Conservation (phyloP, 2,888 invertebrate species). For the Drosophila atroscutellata region DNA sequence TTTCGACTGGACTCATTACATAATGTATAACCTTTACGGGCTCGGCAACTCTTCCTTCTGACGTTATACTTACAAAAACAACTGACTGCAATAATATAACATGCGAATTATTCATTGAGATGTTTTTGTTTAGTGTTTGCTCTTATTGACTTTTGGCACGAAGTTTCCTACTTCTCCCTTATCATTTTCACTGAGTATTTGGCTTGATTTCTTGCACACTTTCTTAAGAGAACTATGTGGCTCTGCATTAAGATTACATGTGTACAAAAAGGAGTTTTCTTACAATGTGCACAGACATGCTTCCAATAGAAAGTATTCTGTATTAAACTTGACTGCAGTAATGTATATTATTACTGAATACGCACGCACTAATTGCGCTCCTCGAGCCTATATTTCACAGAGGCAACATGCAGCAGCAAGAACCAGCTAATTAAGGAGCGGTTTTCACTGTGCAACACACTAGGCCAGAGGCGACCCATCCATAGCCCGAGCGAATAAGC, state of each 20-base stretch:
- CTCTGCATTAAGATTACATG: not conserved
- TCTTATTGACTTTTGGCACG: not conserved
- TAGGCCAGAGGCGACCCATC: not conserved
- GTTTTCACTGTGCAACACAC: not conserved
- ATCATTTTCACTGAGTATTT: not conserved
- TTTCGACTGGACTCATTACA: not conserved
- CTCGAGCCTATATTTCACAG: not conserved
- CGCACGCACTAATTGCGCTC: not conserved
- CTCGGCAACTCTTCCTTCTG: not conserved
- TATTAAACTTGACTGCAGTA: not conserved
- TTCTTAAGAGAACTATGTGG: not conserved
- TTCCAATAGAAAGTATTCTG: not conserved
- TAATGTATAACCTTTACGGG: not conserved
- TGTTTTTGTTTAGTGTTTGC: not conserved
- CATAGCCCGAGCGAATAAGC: not conserved
- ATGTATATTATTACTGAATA: not conserved
- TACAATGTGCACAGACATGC: not conserved
- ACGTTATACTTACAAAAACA: not conserved
- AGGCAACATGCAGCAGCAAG: not conserved
- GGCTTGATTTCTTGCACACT: not conserved
- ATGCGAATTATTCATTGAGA: not conserved
- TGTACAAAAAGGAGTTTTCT: not conserved
- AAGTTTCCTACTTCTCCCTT: not conserved
- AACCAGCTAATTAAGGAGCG: not conserved
- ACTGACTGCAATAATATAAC: not conserved